phyloP scores from a whole-genome alignment of 2,113 vertebrate species.

The Stercorarius parasiticus region DNA sequence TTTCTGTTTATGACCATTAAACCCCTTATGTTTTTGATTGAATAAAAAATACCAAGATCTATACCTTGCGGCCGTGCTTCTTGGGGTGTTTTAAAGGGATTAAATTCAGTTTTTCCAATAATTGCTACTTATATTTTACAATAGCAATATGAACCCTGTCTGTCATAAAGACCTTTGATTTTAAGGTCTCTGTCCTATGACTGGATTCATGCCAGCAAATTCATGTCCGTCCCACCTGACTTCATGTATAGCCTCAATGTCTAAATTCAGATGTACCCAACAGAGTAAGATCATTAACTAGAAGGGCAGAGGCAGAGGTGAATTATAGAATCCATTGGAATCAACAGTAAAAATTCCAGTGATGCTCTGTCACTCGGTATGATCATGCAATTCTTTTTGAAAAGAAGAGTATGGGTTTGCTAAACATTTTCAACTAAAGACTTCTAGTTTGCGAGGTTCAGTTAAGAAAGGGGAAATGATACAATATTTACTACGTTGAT shows the following conservation, averaged over 20 bases:
- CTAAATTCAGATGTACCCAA: not conserved
- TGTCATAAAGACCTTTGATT: not conserved
- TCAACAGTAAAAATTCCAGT: not conserved
- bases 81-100: not conserved
- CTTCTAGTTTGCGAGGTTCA: not conserved
- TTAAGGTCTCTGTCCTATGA: not conserved
- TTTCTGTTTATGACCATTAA: not conserved
- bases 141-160: not conserved
- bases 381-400: not conserved
- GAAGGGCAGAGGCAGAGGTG: not conserved
- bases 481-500: not conserved
- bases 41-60: not conserved
- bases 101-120: not conserved
- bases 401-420: not conserved
- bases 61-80: not conserved
- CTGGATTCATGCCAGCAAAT: not conserved
- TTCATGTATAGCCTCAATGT: not conserved
- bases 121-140: not conserved
- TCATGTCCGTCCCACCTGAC: not conserved
- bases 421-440: not conserved
- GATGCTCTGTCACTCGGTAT: not conserved
- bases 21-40: not conserved
- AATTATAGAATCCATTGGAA: not conserved
- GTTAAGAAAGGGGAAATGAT: not conserved
- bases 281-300: not conserved